Base-by-base conservation (phyloP, 2,888 invertebrate genomes). In the Phyllotreta cruciferae region DNA sequence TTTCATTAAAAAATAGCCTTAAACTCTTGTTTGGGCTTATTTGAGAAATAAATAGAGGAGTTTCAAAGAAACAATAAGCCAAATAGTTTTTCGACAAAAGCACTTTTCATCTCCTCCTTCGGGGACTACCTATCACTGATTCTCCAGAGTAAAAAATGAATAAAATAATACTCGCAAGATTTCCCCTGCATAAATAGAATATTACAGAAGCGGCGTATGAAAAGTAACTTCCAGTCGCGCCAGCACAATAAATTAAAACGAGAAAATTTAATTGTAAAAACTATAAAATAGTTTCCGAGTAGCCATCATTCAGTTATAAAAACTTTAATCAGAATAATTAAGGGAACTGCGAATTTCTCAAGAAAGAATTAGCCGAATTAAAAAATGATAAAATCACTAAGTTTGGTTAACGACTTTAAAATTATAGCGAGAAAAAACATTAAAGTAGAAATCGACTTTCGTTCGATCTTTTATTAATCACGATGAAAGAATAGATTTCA, bases 401-500 rank as follows among this genome's bases (percentile, higher is more conserved):
- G 44, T 44, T 44, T 14, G 44, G 44, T 44, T 44, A 44, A 44
- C 44, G 44, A 44, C 44, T 44, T 44, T 44, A 44, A 44, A 44
- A 44, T 44, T 44, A n/a, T 44, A 44, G 44, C 7, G 44, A 1
- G 10, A 44, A 44, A 44, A 44, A 44, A 11, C 10, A n/a, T 44
- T n/a, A 44, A 44, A 44, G 44, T 3, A 44, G 44, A 44, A 44
- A 44, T 13, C 14, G 14, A 44, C 7, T 11, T 14, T 13, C 44
- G 44, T 44, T 44, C 44, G 10, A 44, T n/a, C 14, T 44, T 44
- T 44, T 44, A 7, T 44, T 44, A 44, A 13, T 10, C 6, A 44
- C 10, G 41, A n/a, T 41, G 41, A 41, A 10, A 10, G 9, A 41
- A 41, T 41, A n/a, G 41, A 41, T 24, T 24, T 4, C 24, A 24